Conservation (phyloP, 2,888 invertebrate species). For the Toxonevra muliebris region DNA sequence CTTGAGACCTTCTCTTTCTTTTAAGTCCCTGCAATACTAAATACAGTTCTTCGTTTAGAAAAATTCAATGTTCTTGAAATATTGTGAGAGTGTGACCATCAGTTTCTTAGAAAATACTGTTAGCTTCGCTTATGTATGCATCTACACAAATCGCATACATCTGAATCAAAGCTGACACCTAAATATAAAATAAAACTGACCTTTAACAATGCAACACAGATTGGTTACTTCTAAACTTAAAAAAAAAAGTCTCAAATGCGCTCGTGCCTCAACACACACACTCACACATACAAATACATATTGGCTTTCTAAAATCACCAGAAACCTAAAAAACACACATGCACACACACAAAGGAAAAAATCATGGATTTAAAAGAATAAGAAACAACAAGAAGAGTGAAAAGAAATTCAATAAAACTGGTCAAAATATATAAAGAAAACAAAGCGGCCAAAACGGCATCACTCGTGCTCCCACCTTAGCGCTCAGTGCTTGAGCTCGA, state of each 20-base stretch:
- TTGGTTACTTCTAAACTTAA: conserved; percentile 43
- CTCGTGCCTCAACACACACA: not conserved
- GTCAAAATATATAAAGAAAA: conserved; percentile 38
- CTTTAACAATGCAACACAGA: conserved; percentile 55
- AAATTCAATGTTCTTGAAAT: no score
- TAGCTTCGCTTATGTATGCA: no score
- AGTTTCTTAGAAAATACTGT: no score
- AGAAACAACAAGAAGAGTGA: conserved; percentile 43
- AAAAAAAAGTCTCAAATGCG: conserved; percentile 29
- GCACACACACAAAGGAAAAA: no score
- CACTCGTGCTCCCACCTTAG: conserved; percentile 27
- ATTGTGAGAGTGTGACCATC: no score
- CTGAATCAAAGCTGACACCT: no score
- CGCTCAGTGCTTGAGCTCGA: conserved; percentile 37
- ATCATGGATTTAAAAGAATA: no score
- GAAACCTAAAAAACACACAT: conserved; percentile 18
- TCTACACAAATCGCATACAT: no score
- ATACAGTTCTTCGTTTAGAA: no score
- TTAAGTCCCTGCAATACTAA: no score
- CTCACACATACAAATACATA: conserved; percentile 31
- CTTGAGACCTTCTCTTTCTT: no score
- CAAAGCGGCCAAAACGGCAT: conserved; percentile 23
- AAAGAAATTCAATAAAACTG: conserved; percentile 27
- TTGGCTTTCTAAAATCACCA: conserved; percentile 44
- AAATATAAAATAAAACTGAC: conserved; percentile 45